Conservation (phyloP, 2,888 invertebrate genomes). For the Nomada ferruginata region DNA sequence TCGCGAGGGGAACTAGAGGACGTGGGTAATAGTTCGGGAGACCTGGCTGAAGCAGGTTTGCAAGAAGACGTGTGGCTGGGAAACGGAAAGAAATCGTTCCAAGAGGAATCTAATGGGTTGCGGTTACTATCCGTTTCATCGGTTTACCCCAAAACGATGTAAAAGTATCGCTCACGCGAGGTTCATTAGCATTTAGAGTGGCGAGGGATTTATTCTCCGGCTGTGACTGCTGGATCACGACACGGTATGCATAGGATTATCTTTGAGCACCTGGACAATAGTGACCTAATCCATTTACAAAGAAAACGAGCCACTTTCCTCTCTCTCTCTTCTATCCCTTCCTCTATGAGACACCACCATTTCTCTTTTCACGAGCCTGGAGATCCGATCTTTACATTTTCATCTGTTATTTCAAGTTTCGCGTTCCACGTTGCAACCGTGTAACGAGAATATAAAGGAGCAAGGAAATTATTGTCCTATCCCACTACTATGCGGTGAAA, state of each 20-base stretch:
- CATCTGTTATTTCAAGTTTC: slow-evolving; percentile 48
- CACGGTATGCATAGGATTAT: slow-evolving; percentile 77
- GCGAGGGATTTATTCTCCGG: slow-evolving; percentile 76
- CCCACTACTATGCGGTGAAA: too few species aligned
- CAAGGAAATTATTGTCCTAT: background rate
- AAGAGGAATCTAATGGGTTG: slow-evolving; percentile 31
- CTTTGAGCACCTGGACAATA: slow-evolving; percentile 71
- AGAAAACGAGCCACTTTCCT: slow-evolving; percentile 67
- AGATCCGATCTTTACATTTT: slow-evolving; percentile 37
- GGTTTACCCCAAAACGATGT: slow-evolving; percentile 67
- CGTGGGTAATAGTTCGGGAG: background rate
- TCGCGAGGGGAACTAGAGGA: too few species aligned
- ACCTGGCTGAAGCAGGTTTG: background rate
- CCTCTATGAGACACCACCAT: background rate
- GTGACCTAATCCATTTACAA: slow-evolving; percentile 70
- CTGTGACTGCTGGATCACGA: slow-evolving; percentile 74
- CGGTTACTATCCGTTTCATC: slow-evolving; percentile 62
- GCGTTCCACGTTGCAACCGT: slow-evolving; percentile 38
- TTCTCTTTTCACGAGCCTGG: background rate
- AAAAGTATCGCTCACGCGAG: slow-evolving; percentile 70
- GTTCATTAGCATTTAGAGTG: slow-evolving; percentile 80
- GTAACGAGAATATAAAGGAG: slow-evolving; percentile 48
- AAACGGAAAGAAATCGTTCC: slow-evolving; percentile 22
- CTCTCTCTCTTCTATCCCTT: background rate
- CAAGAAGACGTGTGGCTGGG: background rate